phyloP scores from a whole-genome alignment of 2,113 vertebrate species.

The Phainopepla nitens region DNA sequence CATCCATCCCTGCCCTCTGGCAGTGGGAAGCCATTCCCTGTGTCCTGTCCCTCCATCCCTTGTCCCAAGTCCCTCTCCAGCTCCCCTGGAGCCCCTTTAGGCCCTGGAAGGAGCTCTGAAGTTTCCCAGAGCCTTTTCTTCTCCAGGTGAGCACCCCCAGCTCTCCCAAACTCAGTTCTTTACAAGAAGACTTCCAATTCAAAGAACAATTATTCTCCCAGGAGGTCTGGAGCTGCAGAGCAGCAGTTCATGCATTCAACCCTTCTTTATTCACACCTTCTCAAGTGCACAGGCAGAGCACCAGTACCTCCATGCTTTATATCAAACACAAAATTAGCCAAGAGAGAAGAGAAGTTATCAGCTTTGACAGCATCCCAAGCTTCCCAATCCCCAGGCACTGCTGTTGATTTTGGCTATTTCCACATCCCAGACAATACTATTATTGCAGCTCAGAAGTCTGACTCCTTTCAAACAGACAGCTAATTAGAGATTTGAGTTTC shows the following conservation, averaged over 20 bases:
- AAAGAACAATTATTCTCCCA: not conserved
- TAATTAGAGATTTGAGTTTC: not conserved
- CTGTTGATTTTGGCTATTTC: not conserved
- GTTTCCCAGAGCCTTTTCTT: rapidly evolving
- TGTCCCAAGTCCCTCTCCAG: not conserved
- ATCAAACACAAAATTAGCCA: not conserved
- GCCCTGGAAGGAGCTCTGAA: not conserved
- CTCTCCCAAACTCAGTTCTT: not conserved
- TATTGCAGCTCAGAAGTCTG: not conserved
- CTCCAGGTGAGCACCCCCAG: not conserved
- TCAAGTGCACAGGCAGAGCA: not conserved
- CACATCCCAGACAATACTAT: not conserved
- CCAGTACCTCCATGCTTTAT: not conserved
- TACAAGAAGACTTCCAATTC: not conserved
- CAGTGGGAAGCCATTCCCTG: not conserved
- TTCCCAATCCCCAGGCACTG: not conserved
- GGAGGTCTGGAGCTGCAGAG: not conserved
- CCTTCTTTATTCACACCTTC: not conserved
- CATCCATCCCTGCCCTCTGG: not conserved
- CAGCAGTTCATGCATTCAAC: not conserved
- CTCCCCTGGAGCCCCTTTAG: not conserved
- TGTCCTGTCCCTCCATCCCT: not conserved
- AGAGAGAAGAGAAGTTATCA: not conserved
- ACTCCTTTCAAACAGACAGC: not conserved
- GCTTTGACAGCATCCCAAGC: not conserved